Conservation (phyloP, 2,888 invertebrate species). For the Calameuta filiformis region DNA sequence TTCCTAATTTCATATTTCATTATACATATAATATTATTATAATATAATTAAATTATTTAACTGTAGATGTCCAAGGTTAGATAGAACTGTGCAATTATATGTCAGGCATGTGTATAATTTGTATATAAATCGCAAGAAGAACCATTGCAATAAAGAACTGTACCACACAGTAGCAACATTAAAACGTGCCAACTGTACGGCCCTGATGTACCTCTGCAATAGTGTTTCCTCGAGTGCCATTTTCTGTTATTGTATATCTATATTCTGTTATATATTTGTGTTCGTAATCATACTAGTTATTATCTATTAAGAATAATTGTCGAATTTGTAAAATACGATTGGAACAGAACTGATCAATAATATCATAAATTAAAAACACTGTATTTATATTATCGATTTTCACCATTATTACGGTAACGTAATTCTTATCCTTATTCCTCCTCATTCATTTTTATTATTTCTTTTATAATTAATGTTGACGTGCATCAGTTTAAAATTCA, state of each 20-base stretch:
- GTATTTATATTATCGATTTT: no score
- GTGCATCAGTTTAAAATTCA: no score
- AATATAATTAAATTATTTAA: not conserved
- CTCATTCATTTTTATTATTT: no score
- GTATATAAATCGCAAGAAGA: not conserved
- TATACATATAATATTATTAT: no score
- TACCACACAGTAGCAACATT: not conserved
- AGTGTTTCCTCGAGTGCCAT: not conserved
- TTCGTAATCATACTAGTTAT: not conserved
- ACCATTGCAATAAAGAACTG: not conserved
- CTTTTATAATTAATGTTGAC: no score
- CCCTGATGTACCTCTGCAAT: not conserved
- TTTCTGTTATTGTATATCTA: not conserved
- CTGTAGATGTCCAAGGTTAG: not conserved
- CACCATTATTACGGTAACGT: no score
- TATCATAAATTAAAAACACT: no score
- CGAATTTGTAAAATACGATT: no score
- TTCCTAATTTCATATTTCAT: not conserved
- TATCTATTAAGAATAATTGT: no score
- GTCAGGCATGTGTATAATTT: not conserved
- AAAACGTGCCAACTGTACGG: not conserved
- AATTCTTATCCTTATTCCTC: no score
- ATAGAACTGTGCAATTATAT: not conserved
- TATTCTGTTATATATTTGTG: no score
- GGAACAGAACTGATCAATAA: no score